These are phyloP conservation scores for Thyatira batis DNA, from an alignment of 2,888 invertebrate genomes.

Conservation along the genomic window DNA sequence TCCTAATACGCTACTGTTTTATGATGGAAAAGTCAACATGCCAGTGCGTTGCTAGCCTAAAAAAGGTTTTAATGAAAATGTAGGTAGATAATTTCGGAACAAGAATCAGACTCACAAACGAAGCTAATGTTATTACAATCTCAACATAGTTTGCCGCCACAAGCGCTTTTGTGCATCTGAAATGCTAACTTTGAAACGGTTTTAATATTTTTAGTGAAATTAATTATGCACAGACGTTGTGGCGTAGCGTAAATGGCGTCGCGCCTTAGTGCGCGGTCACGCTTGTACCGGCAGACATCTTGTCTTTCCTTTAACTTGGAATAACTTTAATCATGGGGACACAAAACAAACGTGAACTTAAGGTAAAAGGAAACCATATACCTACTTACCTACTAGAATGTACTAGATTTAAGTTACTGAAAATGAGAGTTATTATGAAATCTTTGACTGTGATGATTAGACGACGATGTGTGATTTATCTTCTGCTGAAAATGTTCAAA, in stretches of 20 bases:
- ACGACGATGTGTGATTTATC: no score
- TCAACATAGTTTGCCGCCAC: not conserved
- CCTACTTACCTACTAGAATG: no score
- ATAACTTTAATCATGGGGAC: not conserved
- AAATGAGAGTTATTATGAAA: no score
- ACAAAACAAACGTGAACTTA: not conserved
- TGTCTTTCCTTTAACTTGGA: constrained; percentile 3
- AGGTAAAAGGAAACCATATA: no score
- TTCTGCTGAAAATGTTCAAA: no score
- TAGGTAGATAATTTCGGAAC: not conserved
- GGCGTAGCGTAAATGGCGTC: constrained; percentile 1
- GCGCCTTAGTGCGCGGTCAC: constrained; percentile 40
- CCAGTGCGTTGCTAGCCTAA: no score
- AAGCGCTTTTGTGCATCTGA: not conserved
- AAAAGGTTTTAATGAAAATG: not conserved
- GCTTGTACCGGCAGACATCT: constrained; percentile 10
- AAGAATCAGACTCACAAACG: not conserved
- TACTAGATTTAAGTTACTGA: no score
- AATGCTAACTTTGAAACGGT: constrained; percentile 6
- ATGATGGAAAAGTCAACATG: no score
- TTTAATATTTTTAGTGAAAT: constrained; percentile 4
- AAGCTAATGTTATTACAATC: not conserved
- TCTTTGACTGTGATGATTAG: no score
- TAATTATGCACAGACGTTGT: constrained; percentile 16
- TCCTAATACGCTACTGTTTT: no score